Evolutionary conservation across 2,113 vertebrate genomes (phyloP).

Genomic region (Pristiophorus japonicus): DNA sequence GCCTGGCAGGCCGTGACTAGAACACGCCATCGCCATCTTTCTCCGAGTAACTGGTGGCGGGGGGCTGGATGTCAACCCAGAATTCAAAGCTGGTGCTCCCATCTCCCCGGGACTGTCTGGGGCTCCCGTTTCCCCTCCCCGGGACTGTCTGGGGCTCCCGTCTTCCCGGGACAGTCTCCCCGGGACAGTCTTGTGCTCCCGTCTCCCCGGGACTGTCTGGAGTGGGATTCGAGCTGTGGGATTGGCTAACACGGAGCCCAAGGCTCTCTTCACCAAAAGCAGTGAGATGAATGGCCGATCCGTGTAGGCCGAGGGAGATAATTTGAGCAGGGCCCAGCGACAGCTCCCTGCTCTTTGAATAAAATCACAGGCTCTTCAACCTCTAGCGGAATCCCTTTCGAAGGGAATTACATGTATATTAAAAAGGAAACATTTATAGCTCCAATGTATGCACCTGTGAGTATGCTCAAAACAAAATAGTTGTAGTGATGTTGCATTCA

Average conservation of each 20-base stretch:
- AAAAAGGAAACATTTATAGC: neutral
- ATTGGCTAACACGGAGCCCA: neutral
- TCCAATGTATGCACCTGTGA: too few relatives aligned
- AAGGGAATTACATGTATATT: neutral
- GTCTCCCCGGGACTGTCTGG: neutral
- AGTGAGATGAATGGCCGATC: neutral
- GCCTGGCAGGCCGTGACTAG: too few relatives aligned
- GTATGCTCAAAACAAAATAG: too few relatives aligned
- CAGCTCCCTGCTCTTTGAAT: neutral
- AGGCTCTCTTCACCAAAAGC: neutral
- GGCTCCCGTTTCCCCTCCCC: too few relatives aligned
- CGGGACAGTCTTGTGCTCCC: too few relatives aligned
- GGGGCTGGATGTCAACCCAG: too few relatives aligned
- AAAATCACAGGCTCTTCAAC: neutral
- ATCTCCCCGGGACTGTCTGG: neutral
- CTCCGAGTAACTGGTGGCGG: too few relatives aligned
- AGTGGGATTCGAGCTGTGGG: neutral
- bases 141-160: neutral
- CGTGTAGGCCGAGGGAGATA: neutral
- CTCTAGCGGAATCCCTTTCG: neutral
- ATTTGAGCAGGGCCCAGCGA: neutral
- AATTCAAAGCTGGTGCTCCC: too few relatives aligned
- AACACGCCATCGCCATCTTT: too few relatives aligned
- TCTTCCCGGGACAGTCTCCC: too few relatives aligned
- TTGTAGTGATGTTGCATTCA: too few relatives aligned